Base-by-base conservation (phyloP, 2,888 invertebrate genomes). In the Mythimna vitellina region DNA sequence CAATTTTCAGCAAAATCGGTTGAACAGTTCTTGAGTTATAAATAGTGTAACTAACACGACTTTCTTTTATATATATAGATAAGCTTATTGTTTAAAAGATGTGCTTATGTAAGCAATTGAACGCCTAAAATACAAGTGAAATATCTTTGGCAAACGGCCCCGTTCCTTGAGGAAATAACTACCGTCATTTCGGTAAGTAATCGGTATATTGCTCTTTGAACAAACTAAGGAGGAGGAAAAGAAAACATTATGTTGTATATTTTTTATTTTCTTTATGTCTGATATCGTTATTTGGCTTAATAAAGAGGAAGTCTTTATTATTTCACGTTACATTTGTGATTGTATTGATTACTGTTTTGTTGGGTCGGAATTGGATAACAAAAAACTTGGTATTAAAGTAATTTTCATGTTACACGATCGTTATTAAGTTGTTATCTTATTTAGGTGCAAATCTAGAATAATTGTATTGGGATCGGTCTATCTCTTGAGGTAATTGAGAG, bases 131-230 rank as follows among this genome's bases (percentile, higher is more conserved):
- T 70, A 78, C 58, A 58, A 76, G 49, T 65, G 69, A 65, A 75
- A 80, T 65, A 76, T 66, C 64, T 69, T 78, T 81, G 76, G 51
- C 76, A 54, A 80, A 75, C 25, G 32, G 6, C 1, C 14, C 53
- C 58, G 4, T 70, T 75, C 58, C 22, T 65, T 29, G 29, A 75
- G 51, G 70, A 65, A 75, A 80, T 70, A 70, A 58, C 76, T 65
- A 51, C 65, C 20, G 8, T 63, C 22, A 70, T 79, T 81, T 70
- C 53, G n/a, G 70, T 70, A 74, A 77, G 66, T 81, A 77, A 71
- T 77, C 54, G 64, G 64, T 57, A 65, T 46, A 46, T 76, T 81
- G 70, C 51, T 81, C 66, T 70, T 76, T 70, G 57, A 66, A 60
- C 22, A 35, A 75, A 65, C 62, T n/a, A 20, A n/a, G 25, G 32